Base-by-base conservation (phyloP, 2,113 vertebrate genomes). In the Passer domesticus region DNA sequence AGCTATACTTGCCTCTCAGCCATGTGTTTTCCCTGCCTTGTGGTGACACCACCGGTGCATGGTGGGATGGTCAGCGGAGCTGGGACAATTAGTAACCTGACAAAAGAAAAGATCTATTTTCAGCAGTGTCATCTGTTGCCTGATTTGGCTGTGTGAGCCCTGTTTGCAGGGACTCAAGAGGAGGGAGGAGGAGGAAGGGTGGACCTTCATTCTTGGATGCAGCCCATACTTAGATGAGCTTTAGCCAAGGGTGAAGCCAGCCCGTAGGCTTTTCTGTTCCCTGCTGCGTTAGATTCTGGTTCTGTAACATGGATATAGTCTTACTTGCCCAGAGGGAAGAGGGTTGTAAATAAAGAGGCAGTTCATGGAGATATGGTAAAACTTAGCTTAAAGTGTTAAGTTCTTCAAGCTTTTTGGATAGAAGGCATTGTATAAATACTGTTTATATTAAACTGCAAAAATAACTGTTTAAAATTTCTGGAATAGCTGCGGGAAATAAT, bases 401-500 rank as follows among this genome's bases (percentile, higher is more conserved):
- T 87, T 90, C 55, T 94, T 94, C 83, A 85, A 80, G 78, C 23
- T 86, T 92, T 92, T 93, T 88, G 72, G 79, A 70, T 93, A 63
- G 73, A 50, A 88, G 64, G 47, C 2, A 0, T 63, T 63, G 35
- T 88, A 74, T 80, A 85, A 95, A 91, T 92, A 35, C 21, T 81
- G 72, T 94, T 95, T 91, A 67, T 80, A 85, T 92, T 90, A 89
- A 95, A 89, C 60, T 72, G 37, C 17, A 81, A 75, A 86, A 90
- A 80, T 33, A 31, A 35, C 63, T 83, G 67, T 92, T 93, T 73
- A 93, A 92, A 91, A 93, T 80, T 94, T 93, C 67, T 95, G 92
- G 58, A 91, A 94, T 95, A 82, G 73, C 88, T 94, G 82, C 17
- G 25, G 94, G 68, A 94, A 95, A 83, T 93, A 86, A 96, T 91